These are phyloP conservation scores for Porites lobata DNA, from an alignment of 92 coral and sea anemone species.

Conservation along the genomic window DNA sequence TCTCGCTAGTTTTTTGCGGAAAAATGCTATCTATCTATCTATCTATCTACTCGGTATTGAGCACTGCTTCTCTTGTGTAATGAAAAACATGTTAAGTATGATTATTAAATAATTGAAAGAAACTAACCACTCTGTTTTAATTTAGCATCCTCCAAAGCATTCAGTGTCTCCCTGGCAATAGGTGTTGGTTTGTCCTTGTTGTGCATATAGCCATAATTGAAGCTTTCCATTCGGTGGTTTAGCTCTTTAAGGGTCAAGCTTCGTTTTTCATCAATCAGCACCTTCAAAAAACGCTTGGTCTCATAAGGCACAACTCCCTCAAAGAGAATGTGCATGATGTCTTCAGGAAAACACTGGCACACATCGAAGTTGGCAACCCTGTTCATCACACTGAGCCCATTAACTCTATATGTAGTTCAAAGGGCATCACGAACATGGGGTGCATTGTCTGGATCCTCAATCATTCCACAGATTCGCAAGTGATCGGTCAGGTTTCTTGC, in stretches of 20 bases:
- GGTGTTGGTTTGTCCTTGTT: slow-evolving; percentile 59
- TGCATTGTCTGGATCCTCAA: slow-evolving; percentile 37
- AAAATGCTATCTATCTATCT: too few species aligned
- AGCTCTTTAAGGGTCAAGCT: slow-evolving; percentile 39
- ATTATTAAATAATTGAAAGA: too few species aligned
- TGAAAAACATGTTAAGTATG: too few species aligned
- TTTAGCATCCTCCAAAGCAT: slow-evolving; percentile 45
- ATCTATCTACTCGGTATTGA: too few species aligned
- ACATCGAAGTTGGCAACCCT: slow-evolving; percentile 42
- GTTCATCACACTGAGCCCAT: slow-evolving; percentile 34
- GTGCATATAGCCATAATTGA: slow-evolving; percentile 63
- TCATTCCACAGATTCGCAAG: slow-evolving; percentile 17
- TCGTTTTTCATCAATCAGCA: slow-evolving; percentile 45
- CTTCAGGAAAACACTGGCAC: slow-evolving; percentile 58
- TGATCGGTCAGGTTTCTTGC: slow-evolving; percentile 22
- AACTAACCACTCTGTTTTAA: slow-evolving; percentile 60
- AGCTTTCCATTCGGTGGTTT: slow-evolving; percentile 42
- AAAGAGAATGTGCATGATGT: slow-evolving; percentile 53
- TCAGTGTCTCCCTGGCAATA: slow-evolving; percentile 51
- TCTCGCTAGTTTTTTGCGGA: too few species aligned
- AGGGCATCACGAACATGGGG: slow-evolving; percentile 13
- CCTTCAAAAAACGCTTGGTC: slow-evolving; percentile 38
- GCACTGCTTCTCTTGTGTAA: too few species aligned
- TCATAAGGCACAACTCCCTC: slow-evolving; percentile 65
- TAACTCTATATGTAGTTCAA: slow-evolving; percentile 37